These are phyloP conservation scores for Erynnis tages DNA, from an alignment of 2,888 invertebrate species.

Conservation along the genomic window DNA sequence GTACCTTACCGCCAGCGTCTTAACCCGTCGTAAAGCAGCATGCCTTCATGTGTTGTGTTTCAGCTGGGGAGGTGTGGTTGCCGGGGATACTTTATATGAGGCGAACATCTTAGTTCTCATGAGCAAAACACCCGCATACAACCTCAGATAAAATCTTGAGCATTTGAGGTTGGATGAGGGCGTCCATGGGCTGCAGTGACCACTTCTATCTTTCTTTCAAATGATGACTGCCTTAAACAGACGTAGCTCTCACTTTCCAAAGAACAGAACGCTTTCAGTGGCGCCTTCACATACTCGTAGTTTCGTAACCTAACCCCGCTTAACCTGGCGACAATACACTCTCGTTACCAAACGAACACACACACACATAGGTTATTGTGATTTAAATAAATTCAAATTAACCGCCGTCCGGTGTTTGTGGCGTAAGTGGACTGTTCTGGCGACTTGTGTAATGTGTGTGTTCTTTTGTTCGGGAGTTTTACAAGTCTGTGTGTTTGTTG, in stretches of 20 bases:
- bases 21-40: too few relatives aligned
- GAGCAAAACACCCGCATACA: too few relatives aligned
- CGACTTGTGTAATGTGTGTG: slow-evolving; percentile 46
- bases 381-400: slow-evolving; percentile 77
- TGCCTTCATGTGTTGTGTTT: too few relatives aligned
- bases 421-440: slow-evolving; percentile 52
- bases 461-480: neutral
- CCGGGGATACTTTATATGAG: too few relatives aligned
- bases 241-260: neutral
- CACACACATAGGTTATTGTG: slow-evolving; percentile 64
- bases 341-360: slow-evolving; percentile 66
- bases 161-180: too few relatives aligned
- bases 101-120: too few relatives aligned
- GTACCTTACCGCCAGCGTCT: too few relatives aligned
- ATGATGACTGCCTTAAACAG: neutral
- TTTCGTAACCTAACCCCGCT: slow-evolving; percentile 67
- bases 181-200: too few relatives aligned
- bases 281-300: slow-evolving; percentile 25
- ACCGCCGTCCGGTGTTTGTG: slow-evolving; percentile 35
- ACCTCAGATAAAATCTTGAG: too few relatives aligned
- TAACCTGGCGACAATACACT: slow-evolving; percentile 57
- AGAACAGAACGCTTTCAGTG: neutral
- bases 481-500: too few relatives aligned
- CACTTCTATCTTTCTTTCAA: too few relatives aligned
- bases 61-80: too few relatives aligned